Conservation (phyloP, 2,797 vertebrate species). For the Malacoctenus gilli region DNA sequence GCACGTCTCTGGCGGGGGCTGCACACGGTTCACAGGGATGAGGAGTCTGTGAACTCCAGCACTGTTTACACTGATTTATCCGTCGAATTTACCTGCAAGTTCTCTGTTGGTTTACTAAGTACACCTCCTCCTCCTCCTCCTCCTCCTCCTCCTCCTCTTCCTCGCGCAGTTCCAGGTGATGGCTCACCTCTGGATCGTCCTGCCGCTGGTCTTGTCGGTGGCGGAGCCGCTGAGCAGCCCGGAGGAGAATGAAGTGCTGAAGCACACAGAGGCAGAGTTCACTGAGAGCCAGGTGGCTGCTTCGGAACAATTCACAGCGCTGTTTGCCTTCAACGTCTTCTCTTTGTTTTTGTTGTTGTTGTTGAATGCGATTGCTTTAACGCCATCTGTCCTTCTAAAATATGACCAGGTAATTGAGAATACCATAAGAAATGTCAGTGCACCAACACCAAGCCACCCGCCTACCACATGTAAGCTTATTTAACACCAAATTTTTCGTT, state of each 20-base stretch:
- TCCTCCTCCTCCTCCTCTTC: slow-evolving; percentile 8
- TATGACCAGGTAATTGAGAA: slow-evolving; percentile 52
- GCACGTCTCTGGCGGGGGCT: slow-evolving; percentile 3
- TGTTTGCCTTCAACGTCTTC: neutral
- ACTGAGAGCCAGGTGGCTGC: slow-evolving; percentile 49
- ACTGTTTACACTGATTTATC: neutral
- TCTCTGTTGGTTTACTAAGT: neutral
- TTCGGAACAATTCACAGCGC: neutral
- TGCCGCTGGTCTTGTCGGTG: slow-evolving; percentile 53
- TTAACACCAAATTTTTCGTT: neutral
- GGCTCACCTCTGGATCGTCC: slow-evolving; percentile 50
- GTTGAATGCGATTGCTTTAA: neutral
- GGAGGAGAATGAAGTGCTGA: slow-evolving; percentile 63
- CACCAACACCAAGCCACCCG: slow-evolving; percentile 10
- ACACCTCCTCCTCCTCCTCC: no score
- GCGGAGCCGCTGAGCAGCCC: slow-evolving; percentile 48
- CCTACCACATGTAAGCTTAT: no score
- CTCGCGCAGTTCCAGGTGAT: slow-evolving; percentile 53
- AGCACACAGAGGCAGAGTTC: slow-evolving; percentile 34
- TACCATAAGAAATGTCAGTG: slow-evolving; percentile 52
- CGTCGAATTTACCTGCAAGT: neutral
- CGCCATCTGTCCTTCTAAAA: slow-evolving; percentile 16
- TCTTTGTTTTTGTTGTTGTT: neutral
- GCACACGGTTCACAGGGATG: no score
- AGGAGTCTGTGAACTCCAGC: neutral